Conservation (phyloP, 2,797 vertebrate genomes). For the Chromis chromis region DNA sequence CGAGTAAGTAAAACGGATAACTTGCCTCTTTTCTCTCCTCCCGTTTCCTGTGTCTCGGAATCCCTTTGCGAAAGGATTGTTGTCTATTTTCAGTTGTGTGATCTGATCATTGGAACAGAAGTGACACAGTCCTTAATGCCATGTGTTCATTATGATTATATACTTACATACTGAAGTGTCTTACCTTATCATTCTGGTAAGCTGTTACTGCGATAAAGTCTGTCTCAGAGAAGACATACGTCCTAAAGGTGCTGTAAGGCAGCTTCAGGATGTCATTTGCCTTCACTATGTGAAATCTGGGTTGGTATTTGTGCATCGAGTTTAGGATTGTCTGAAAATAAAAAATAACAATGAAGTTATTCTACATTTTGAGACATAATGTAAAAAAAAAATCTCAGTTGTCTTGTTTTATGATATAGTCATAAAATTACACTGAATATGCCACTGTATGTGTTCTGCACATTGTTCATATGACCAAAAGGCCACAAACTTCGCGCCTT, state of each 20-base stretch:
- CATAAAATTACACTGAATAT: neutral
- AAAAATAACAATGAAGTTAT: neutral
- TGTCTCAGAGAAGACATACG: conserved; percentile 92
- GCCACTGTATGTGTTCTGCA: neutral
- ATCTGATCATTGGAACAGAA: conserved; percentile 65
- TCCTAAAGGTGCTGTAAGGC: conserved; percentile 93
- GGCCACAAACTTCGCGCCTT: neutral
- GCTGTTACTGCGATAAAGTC: conserved; percentile 96
- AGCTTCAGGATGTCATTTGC: conserved; percentile 93
- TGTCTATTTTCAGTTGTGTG: conserved; percentile 97
- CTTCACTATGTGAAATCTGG: conserved; percentile 92
- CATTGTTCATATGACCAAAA: neutral
- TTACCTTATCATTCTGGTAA: conserved; percentile 96
- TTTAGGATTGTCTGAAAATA: conserved; percentile 91
- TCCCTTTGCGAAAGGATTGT: conserved; percentile 97
- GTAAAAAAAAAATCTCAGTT: neutral
- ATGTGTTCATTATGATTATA: neutral
- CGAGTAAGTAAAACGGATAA: neutral
- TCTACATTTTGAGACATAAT: neutral
- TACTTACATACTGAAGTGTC: neutral
- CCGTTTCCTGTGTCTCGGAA: conserved; percentile 96
- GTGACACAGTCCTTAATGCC: neutral
- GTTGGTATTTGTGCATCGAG: conserved; percentile 98
- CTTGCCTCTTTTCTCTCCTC: conserved; percentile 93
- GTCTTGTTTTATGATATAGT: neutral